Percentiles rank a stretch among this genome's conserved stretches.
These are phyloP conservation scores for Heliconius congener DNA, from an alignment of 1,140 invertebrate species.

Conservation along the genomic window DNA sequence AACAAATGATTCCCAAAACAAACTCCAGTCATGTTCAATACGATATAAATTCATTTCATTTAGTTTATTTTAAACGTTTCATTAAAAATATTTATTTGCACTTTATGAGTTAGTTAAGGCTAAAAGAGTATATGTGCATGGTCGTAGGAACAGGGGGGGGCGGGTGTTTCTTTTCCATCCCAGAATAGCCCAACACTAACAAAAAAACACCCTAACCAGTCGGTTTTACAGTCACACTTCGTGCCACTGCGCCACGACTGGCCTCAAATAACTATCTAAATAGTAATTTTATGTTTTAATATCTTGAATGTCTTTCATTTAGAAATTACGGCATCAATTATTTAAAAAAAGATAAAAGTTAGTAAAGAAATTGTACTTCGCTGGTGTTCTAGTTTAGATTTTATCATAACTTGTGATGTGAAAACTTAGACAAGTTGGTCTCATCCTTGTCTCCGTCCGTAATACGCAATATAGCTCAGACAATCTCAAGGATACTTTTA, in stretches of 20 bases:
- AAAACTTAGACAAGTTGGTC: slow-evolving; percentile 10
- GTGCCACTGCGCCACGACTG: no score
- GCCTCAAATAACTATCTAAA: not conserved
- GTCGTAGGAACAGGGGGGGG: no score
- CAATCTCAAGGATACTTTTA: not conserved
- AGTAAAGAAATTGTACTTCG: not conserved
- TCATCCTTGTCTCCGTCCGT: not conserved
- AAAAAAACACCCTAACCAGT: no score
- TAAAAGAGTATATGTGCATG: no score
- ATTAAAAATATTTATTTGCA: not conserved
- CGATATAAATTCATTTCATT: not conserved
- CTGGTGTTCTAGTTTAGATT: not conserved
- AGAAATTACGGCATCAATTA: not conserved
- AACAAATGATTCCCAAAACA: not conserved
- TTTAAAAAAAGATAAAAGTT: slow-evolving; percentile 2
- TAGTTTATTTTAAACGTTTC: not conserved
- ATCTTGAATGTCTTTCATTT: not conserved
- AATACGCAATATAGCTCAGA: not conserved
- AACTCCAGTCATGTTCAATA: not conserved
- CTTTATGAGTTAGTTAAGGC: not conserved
- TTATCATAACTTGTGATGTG: slow-evolving; percentile 4
- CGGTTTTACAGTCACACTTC: no score
- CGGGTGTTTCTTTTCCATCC: no score
- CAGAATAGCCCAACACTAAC: no score
- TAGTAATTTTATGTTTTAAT: not conserved